Conservation (phyloP, 2,797 vertebrate species). For the Podarcis lilfordi region DNA sequence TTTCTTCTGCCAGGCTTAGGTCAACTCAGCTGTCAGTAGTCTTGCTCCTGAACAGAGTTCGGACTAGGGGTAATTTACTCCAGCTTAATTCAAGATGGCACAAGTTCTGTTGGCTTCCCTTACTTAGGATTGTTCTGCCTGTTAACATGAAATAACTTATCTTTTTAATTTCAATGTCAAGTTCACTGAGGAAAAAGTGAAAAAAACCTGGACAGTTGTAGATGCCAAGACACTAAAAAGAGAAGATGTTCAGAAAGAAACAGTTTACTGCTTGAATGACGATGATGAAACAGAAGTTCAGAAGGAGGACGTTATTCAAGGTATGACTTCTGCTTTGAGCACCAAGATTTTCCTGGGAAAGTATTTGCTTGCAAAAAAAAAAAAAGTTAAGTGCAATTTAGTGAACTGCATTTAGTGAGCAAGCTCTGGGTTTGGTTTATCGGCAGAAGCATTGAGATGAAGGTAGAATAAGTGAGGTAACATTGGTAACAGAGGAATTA, state of each 20-base stretch:
- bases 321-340: slow-evolving; percentile 68
- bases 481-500: slow-evolving; percentile 57
- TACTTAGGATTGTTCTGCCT: too few relatives aligned
- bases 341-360: background rate
- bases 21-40: too few relatives aligned
- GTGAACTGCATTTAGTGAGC: slow-evolving; percentile 43
- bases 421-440: slow-evolving; percentile 37
- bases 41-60: too few relatives aligned
- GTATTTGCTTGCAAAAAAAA: slow-evolving; percentile 40
- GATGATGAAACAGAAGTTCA: slow-evolving; percentile 95
- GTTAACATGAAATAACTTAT: slow-evolving; percentile 22
- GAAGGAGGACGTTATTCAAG: slow-evolving; percentile 92
- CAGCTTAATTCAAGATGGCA: background rate
- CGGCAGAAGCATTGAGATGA: background rate
- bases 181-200: slow-evolving; percentile 88
- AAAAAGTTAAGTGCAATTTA: background rate
- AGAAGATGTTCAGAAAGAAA: slow-evolving; percentile 89
- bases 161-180: slow-evolving; percentile 68
- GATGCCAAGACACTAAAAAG: slow-evolving; percentile 86
- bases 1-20: too few relatives aligned
- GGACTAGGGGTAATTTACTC: too few relatives aligned
- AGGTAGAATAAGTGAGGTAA: slow-evolving; percentile 45
- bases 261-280: slow-evolving; percentile 91
- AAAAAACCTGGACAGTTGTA: slow-evolving; percentile 87
- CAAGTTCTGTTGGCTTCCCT: too few relatives aligned